phyloP scores from a whole-genome alignment of 2,797 vertebrate species.

The Lithobates pipiens region DNA sequence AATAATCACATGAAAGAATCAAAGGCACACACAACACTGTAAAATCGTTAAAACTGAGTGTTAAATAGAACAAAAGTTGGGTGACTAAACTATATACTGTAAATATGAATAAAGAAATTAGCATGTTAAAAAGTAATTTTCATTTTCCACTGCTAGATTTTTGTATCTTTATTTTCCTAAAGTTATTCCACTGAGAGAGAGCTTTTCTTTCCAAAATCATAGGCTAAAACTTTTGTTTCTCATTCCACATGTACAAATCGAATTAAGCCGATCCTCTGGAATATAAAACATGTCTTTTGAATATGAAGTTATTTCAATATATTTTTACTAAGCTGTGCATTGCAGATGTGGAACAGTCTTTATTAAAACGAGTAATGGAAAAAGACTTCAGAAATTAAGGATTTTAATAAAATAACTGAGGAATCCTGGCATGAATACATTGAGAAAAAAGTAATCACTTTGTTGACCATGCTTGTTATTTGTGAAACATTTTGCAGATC shows the following conservation, averaged over 20 bases:
- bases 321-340: constrained; percentile 1
- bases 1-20: too few relatives aligned
- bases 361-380: constrained; percentile 27
- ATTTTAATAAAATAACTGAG: neutral
- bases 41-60: too few relatives aligned
- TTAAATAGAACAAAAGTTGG: too few relatives aligned
- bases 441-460: neutral
- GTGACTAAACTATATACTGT: too few relatives aligned
- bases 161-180: neutral
- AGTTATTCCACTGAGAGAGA: neutral
- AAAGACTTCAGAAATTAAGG: neutral
- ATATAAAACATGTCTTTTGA: constrained; percentile 4
- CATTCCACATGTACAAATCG: neutral
- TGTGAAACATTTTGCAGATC: neutral
- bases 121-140: constrained; percentile 22
- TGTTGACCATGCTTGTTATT: neutral
- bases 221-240: neutral
- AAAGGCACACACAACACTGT: too few relatives aligned
- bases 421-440: neutral
- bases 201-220: neutral
- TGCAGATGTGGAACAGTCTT: neutral
- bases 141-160: constrained; percentile 8
- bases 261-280: constrained; percentile 16
- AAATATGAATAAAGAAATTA: neutral
- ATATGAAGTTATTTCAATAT: constrained; percentile 17